These are phyloP conservation scores for Endotricha flammealis DNA, from an alignment of 2,888 invertebrate species.

Conservation along the genomic window DNA sequence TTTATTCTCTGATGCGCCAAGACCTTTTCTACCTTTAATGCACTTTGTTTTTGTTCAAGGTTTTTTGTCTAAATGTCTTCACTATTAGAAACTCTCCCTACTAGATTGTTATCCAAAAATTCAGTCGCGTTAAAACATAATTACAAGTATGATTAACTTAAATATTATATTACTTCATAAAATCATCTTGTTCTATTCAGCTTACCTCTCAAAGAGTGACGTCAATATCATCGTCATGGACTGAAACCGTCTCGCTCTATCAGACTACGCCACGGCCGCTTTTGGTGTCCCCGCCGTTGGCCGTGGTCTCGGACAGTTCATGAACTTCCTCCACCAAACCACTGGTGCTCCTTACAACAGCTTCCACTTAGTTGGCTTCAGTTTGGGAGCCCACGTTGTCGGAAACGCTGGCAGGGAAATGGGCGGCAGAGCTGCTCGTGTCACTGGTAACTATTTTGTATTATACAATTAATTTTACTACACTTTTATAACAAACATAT, in stretches of 20 bases:
- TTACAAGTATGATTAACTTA: too few relatives aligned
- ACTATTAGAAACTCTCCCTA: too few relatives aligned
- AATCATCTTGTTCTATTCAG: too few relatives aligned
- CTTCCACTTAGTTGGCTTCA: conserved; percentile 39
- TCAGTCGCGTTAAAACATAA: too few relatives aligned
- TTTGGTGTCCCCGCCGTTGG: conserved; percentile 52
- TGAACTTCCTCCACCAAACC: conserved; percentile 40
- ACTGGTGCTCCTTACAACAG: conserved; percentile 38
- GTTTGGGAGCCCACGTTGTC: conserved; percentile 53
- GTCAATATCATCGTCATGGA: conserved; percentile 49
- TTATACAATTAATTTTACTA: neutral
- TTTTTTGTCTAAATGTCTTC: too few relatives aligned
- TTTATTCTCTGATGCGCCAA: too few relatives aligned
- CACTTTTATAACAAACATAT: too few relatives aligned
- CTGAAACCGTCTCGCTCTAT: conserved; percentile 39
- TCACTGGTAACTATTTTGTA: conserved; percentile 5
- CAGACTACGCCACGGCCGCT: conserved; percentile 28
- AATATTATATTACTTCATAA: too few relatives aligned
- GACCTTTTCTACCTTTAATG: too few relatives aligned
- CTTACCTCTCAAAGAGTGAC: conserved; percentile 34
- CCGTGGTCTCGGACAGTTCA: conserved; percentile 56
- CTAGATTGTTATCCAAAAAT: too few relatives aligned
- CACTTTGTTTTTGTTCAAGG: too few relatives aligned
- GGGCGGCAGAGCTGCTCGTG: conserved; percentile 31
- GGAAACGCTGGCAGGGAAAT: conserved; percentile 46